Evolutionary conservation across 2,888 invertebrate genomes (phyloP), one percentile per base, ranked within the genome.

Genomic region (Erannis defoliaria): DNA sequence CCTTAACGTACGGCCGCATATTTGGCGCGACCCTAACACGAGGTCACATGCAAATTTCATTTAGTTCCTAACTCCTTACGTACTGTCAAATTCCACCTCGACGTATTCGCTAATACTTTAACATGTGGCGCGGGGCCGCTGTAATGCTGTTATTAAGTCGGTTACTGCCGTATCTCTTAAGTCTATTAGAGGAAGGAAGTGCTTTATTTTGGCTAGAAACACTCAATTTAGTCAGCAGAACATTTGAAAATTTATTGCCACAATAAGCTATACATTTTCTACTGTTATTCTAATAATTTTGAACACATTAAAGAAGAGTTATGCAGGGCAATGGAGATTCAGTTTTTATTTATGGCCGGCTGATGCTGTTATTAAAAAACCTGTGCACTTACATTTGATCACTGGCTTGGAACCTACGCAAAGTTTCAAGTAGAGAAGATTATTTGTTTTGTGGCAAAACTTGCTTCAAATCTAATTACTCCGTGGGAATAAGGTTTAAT

Each of bases 1-100:
- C 77, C 80, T 81, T 85, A 86, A 86, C 85, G 87, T 83, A 80
- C 77, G 80, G 77, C 81, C 81, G 82, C 80, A 84, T 81, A 82
- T 84, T 81, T 83, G 80, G 81, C 77, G 38, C 58, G 35, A 53
- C 62, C 63, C 67, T 67, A 61, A 63, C 56, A 63, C 42, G 19
- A 57, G 50, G 62, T 51, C 66, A 64, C 68, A 71, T 67, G 68
- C 66, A 64, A 71, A 68, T 62, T 64, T 65, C 31, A 63, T 62
- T 58, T 50, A 54, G 54, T 49, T 60, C 50, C 53, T 57, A 57
- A 58, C 51, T 62, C 54, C 62, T 64, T 59, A 43, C 46, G 40
- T 59, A 55, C 60, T 64, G 64, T 18, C 29, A 53, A 46, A 56
- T 60, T 48, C 46, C 51, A 9, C n/a, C 33, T 45, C 35, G 35